Conservation (phyloP, 2,888 invertebrate genomes). For the Leucozona laternaria region DNA sequence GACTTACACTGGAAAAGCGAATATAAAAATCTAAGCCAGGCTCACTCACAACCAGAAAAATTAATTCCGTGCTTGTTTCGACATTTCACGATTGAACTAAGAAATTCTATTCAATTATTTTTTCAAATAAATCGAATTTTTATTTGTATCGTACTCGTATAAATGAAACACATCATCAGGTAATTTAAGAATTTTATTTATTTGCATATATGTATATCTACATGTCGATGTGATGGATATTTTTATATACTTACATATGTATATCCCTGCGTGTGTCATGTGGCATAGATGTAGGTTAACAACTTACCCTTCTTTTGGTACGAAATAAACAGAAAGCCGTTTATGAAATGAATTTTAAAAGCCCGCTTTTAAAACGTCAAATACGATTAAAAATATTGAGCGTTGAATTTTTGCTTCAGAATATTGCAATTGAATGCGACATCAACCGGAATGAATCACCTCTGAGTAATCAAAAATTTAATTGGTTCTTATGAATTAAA, state of each 20-base stretch:
- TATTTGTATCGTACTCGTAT: no score
- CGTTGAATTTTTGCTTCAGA: background rate
- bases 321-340: background rate
- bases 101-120: no score
- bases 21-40: no score
- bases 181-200: no score
- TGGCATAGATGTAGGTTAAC: background rate
- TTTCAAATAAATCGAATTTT: no score
- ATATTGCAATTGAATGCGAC: background rate
- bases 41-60: no score
- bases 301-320: background rate
- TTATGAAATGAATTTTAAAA: constrained; percentile 27
- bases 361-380: constrained; percentile 19
- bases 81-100: no score
- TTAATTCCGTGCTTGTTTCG: no score
- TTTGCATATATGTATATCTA: background rate
- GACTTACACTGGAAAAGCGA: no score
- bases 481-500: constrained; percentile 29
- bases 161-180: no score
- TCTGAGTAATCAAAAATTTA: constrained; percentile 32
- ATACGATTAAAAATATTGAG: constrained; percentile 24
- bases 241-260: background rate
- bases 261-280: background rate
- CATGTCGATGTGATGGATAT: background rate
- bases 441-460: background rate